phyloP scores from a whole-genome alignment of 2,113 vertebrate genomes.

The Perccottus glenii region DNA sequence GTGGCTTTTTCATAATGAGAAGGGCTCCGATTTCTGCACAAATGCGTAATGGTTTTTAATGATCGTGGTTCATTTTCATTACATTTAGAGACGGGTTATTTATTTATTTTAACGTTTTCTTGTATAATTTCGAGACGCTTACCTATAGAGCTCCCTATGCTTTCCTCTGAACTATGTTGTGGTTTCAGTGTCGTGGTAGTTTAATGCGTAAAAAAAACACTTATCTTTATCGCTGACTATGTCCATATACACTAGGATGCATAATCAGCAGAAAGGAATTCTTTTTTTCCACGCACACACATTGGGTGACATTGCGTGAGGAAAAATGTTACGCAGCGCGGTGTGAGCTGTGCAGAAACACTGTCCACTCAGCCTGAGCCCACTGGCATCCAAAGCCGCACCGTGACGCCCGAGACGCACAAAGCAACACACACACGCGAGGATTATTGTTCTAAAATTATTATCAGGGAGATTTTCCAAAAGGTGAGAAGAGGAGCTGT shows the following conservation, averaged over 20 bases:
- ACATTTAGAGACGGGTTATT: not conserved
- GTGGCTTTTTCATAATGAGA: conserved; percentile 2
- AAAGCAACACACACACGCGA: conserved; percentile 1
- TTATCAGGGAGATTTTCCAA: conserved; percentile 32
- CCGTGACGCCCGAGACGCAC: conserved; percentile 18
- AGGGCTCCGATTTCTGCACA: conserved; percentile 6
- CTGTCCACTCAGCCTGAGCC: conserved; percentile 64
- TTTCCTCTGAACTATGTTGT: not conserved
- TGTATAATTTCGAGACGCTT: conserved; percentile 2
- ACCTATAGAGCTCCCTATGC: conserved; percentile 4
- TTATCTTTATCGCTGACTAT: conserved; percentile 46
- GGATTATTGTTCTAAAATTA: conserved; percentile 38
- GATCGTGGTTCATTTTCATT: conserved; percentile 1
- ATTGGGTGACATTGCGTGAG: conserved; percentile 31
- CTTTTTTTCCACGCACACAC: conserved; percentile 27
- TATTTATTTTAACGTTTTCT: conserved; percentile 8
- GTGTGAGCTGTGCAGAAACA: conserved; percentile 63
- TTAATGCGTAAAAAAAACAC: conserved; percentile 12
- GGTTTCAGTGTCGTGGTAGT: conserved; percentile 32
- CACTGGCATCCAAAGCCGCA: conserved; percentile 33
- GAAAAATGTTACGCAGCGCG: conserved; percentile 59
- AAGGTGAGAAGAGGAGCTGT: conserved; percentile 40
- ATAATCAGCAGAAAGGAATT: conserved; percentile 60
- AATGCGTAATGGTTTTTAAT: not conserved
- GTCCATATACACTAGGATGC: conserved; percentile 49